phyloP scores from a whole-genome alignment of 2,797 vertebrate genomes.

The Cyprinella venusta region DNA sequence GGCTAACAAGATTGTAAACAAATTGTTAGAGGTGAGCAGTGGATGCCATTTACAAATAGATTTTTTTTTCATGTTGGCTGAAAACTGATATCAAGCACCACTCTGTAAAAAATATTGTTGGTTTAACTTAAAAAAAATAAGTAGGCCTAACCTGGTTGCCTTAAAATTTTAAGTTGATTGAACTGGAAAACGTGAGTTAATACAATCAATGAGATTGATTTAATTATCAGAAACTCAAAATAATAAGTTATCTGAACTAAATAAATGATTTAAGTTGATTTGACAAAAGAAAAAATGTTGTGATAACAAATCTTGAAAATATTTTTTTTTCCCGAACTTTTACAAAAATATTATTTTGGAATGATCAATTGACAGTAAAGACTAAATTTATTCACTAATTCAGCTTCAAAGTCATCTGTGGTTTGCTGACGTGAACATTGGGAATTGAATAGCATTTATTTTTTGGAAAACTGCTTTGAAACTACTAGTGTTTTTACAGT shows the following conservation, averaged over 20 bases:
- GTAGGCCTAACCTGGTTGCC: too few species aligned
- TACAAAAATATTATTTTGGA: neutral
- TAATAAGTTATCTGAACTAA: too few species aligned
- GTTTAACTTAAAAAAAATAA: too few species aligned
- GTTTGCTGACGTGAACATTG: neutral
- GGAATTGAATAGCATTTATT: neutral
- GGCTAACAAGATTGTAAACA: slow-evolving; percentile 4
- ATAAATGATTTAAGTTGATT: too few species aligned
- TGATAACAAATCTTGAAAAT: too few species aligned
- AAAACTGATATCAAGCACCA: neutral
- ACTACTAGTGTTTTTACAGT: neutral
- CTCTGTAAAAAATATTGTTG: too few species aligned
- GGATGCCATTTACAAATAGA: neutral
- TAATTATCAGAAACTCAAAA: too few species aligned
- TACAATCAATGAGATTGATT: too few species aligned
- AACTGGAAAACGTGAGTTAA: too few species aligned
- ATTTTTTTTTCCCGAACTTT: too few species aligned
- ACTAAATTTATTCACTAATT: neutral
- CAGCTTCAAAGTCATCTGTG: neutral
- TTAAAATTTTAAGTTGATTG: too few species aligned
- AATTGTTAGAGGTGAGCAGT: neutral
- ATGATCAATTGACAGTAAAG: neutral
- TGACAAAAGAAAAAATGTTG: too few species aligned
- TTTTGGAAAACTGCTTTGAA: neutral
- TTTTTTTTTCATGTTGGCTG: neutral